A percentile compares a stretch with the other conserved stretches of the same genome.
These are phyloP conservation scores for Anoplophora glabripennis DNA, from an alignment of 1,140 invertebrate genomes.

Conservation along the genomic window DNA sequence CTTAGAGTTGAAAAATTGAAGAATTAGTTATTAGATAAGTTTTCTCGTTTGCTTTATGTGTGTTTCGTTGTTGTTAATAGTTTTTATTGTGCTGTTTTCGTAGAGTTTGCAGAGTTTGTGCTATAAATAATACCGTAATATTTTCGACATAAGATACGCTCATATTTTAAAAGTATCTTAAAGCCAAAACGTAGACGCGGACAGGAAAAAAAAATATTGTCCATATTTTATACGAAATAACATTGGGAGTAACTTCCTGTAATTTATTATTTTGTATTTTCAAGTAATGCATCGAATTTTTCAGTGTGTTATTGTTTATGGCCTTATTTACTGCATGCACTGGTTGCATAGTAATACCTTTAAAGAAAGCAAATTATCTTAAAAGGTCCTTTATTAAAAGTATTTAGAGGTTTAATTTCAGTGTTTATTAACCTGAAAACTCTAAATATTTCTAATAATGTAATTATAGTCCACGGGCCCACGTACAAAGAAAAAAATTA, in stretches of 20 bases:
- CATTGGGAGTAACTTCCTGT: background rate
- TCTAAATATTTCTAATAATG: too few relatives aligned
- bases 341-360: too few relatives aligned
- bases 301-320: too few relatives aligned
- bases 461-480: too few relatives aligned
- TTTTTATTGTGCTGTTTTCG: slow-evolving; percentile 30
- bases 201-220: slow-evolving; percentile 7
- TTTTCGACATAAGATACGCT: slow-evolving; percentile 11
- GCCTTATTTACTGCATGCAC: too few relatives aligned
- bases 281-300: too few relatives aligned
- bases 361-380: too few relatives aligned
- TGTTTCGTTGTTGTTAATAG: slow-evolving; percentile 29
- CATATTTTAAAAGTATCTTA: slow-evolving; percentile 11
- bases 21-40: slow-evolving; percentile 34
- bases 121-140: slow-evolving; percentile 24
- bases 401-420: too few relatives aligned
- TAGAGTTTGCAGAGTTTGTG: slow-evolving; percentile 17
- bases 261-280: too few relatives aligned
- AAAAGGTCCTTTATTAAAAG: too few relatives aligned
- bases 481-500: too few relatives aligned
- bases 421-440: too few relatives aligned
- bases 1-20: slow-evolving; percentile 25
- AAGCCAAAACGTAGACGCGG: slow-evolving; percentile 1
- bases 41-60: slow-evolving; percentile 30
- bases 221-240: background rate